phyloP scores from a whole-genome alignment of 2,888 invertebrate genomes.

The Nesidiocoris tenuis region DNA sequence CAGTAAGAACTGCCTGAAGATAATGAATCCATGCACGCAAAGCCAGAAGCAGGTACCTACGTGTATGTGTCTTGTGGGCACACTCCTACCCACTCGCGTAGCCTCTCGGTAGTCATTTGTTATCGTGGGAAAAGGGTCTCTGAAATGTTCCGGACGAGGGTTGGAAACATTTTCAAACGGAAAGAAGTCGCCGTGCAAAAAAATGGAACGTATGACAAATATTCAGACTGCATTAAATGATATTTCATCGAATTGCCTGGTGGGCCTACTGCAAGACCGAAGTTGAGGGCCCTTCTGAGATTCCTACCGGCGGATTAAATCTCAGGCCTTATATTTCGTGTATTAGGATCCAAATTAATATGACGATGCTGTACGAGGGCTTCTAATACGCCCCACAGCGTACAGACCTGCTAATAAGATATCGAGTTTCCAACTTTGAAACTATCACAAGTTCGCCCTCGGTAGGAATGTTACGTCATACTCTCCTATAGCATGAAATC shows the following conservation, averaged over 20 bases:
- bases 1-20: conserved; percentile 30
- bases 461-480: background rate
- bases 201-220: too few relatives aligned
- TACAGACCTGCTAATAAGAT: too few relatives aligned
- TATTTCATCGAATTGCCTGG: too few relatives aligned
- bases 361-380: too few relatives aligned
- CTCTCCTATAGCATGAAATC: background rate
- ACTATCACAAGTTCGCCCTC: conserved; percentile 5
- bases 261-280: too few relatives aligned
- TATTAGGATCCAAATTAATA: too few relatives aligned
- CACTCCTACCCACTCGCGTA: conserved; percentile 11
- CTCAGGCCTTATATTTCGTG: too few relatives aligned
- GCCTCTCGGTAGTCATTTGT: conserved; percentile 16
- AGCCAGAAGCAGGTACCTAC: conserved; percentile 31
- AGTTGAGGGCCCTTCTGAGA: too few relatives aligned
- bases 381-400: conserved; percentile 25
- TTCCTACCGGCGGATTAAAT: too few relatives aligned
- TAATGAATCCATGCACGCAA: conserved; percentile 43
- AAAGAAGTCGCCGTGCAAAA: background rate
- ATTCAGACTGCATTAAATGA: too few relatives aligned
- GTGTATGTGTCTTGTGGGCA: conserved; percentile 10
- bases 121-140: conserved; percentile 31
- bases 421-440: conserved; percentile 32
- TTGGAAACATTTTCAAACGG: background rate
- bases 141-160: background rate